A percentile compares a stretch with the other conserved stretches of the same genome.
These are phyloP conservation scores for Pagetopsis macropterus DNA, from an alignment of 2,797 vertebrate genomes.

Conservation along the genomic window DNA sequence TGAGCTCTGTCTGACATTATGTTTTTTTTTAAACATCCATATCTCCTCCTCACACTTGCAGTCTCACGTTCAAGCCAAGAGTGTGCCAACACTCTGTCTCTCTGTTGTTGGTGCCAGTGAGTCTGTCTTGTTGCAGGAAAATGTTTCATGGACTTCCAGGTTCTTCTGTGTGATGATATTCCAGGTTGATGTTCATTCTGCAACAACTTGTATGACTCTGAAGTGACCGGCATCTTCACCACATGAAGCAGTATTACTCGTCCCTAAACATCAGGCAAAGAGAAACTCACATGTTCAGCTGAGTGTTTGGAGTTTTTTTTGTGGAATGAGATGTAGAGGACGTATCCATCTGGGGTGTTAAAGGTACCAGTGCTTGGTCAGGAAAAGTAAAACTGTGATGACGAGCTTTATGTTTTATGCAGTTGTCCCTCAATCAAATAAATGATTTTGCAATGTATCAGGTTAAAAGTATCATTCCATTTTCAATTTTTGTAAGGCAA, in stretches of 20 bases:
- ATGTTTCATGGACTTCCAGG: slow-evolving; percentile 50
- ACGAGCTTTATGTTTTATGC: neutral
- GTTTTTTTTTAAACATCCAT: slow-evolving; percentile 23
- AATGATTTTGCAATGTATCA: neutral
- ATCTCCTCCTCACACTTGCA: slow-evolving; percentile 37
- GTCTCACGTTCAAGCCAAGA: slow-evolving; percentile 15
- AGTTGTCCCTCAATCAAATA: neutral
- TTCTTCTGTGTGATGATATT: slow-evolving; percentile 40
- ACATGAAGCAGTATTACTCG: neutral
- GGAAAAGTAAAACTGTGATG: neutral
- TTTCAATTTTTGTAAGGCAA: neutral
- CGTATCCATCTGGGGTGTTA: slow-evolving; percentile 19
- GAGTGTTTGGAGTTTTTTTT: too few relatives aligned
- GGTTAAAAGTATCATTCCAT: neutral
- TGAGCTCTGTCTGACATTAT: slow-evolving; percentile 14
- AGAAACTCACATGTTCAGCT: neutral
- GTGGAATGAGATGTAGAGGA: slow-evolving; percentile 2
- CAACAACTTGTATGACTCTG: slow-evolving; percentile 9
- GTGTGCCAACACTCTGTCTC: slow-evolving; percentile 18
- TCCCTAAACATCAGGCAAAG: neutral
- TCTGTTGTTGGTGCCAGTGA: slow-evolving; percentile 51
- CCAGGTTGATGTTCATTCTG: slow-evolving; percentile 7
- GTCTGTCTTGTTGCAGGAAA: slow-evolving; percentile 28
- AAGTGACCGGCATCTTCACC: neutral
- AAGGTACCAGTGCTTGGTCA: fast-evolving